Evolutionary conservation across 1,140 invertebrate genomes (phyloP).

Genomic region (Drosophila erecta): DNA sequence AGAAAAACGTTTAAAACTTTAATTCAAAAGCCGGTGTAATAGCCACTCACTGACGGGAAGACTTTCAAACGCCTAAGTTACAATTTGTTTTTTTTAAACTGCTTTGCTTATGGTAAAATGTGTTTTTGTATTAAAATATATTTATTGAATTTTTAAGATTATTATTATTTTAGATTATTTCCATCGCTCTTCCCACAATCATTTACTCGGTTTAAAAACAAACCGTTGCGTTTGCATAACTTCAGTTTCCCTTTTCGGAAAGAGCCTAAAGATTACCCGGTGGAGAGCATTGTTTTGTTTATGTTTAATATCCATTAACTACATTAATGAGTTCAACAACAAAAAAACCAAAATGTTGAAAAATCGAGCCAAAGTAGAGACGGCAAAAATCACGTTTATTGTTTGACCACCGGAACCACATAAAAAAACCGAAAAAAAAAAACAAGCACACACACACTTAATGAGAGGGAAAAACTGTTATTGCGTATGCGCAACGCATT

Average conservation of each 20-base stretch:
- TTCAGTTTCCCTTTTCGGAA: constrained; percentile 23
- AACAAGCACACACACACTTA: constrained; percentile 28
- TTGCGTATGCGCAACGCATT: constrained; percentile 49
- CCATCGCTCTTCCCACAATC: constrained; percentile 2
- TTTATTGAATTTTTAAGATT: too few species aligned
- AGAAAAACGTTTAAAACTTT: constrained; percentile 40
- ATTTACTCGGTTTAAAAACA: constrained; percentile 13
- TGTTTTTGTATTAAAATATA: too few species aligned
- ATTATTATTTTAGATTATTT: too few species aligned
- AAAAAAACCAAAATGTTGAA: neutral
- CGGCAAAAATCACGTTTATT: constrained; percentile 62
- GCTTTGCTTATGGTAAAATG: too few species aligned
- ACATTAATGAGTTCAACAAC: constrained; percentile 67
- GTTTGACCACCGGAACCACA: constrained; percentile 65
- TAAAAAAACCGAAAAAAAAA: constrained; percentile 10
- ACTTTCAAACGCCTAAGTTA: neutral
- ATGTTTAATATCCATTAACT: constrained; percentile 78
- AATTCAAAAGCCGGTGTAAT: constrained; percentile 20
- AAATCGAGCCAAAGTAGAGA: constrained; percentile 11
- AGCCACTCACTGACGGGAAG: neutral
- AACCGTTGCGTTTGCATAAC: constrained; percentile 27
- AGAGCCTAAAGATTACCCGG: neutral
- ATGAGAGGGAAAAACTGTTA: constrained; percentile 31
- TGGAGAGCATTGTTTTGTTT: constrained; percentile 51
- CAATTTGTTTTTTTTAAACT: neutral